Base-by-base conservation (phyloP, 2,797 vertebrate genomes). In the Poeciliopsis gracilis region DNA sequence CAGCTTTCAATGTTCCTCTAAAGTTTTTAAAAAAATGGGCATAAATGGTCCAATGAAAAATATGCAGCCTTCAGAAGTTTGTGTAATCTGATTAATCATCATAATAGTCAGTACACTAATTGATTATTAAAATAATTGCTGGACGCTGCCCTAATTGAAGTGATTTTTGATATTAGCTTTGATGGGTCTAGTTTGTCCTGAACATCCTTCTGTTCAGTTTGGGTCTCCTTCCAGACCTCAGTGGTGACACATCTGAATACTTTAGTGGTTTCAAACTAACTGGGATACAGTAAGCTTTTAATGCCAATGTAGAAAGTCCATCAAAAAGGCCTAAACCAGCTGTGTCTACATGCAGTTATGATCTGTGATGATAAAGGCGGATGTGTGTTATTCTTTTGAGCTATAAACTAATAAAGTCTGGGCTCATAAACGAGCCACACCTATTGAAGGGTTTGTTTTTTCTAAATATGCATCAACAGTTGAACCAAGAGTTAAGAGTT, bases 361-460 rank as follows among this genome's bases (percentile, higher is more conserved):
- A 57, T 12, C 45, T 36, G 30, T 72, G 41, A 53, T 38, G 41
- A 45, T 25, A 72, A 57, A 78, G 57, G 28, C 33, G 20, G 71
- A 73, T 10, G 25, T 41, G 33, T 73, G n/a, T 61, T 61, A 9
- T 47, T 72, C 43, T 46, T 61, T 30, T 1, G 28, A 36, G 77
- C 23, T 6, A 49, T 72, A 78, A 78, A 78, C 28, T 11, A 72
- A 59, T 77, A 36, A 77, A 76, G 5, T 25, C 30, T 41, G 41
- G 61, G 9, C 73, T 9, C 18, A 46, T 77, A 33, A 72, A 59
- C 25, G 51, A 72, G 51, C 36, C 67, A 46, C 67, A n/a, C 63
- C 46, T 53, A n/a, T 28, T 10, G 18, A 20, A 11, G 36, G 33
- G 28, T 15, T 57, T 30, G 15, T 15, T 69, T 51, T 53, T 53